These are phyloP conservation scores for Acipenser oxyrinchus DNA, from an alignment of 2,797 vertebrate species.

Conservation along the genomic window DNA sequence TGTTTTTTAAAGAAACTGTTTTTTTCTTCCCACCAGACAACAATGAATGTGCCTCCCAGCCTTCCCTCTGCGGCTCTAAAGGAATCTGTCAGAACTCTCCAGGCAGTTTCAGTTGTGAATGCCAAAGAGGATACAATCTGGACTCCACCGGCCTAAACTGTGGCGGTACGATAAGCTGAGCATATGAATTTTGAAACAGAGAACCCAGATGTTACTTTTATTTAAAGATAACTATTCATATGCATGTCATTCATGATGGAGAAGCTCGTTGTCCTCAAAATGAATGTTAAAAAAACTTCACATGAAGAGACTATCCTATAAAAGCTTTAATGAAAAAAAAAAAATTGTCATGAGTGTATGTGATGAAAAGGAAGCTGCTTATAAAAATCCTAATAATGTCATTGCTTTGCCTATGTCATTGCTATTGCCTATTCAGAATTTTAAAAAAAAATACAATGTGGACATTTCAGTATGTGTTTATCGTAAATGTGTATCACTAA, in stretches of 20 bases:
- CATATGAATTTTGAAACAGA: not conserved
- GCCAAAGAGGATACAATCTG: conserved; percentile 66
- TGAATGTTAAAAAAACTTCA: too few relatives aligned
- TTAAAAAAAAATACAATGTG: too few relatives aligned
- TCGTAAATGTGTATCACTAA: too few relatives aligned
- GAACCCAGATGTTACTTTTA: not conserved
- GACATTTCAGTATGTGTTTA: too few relatives aligned
- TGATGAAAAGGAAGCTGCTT: too few relatives aligned
- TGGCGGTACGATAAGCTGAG: conserved; percentile 49
- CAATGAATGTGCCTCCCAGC: conserved; percentile 68
- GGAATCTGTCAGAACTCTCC: conserved; percentile 72
- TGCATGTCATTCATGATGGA: not conserved
- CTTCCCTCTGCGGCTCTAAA: conserved; percentile 59
- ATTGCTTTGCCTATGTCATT: too few relatives aligned
- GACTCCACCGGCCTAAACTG: conserved; percentile 70
- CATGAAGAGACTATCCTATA: too few relatives aligned
- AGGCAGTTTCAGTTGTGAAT: conserved; percentile 74
- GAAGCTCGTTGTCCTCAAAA: too few relatives aligned
- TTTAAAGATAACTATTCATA: not conserved
- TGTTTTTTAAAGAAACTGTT: not conserved
- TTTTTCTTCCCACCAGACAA: conserved; percentile 50
- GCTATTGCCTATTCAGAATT: too few relatives aligned
- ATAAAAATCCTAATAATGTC: too few relatives aligned
- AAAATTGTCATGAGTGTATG: too few relatives aligned
- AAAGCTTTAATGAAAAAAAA: too few relatives aligned